These are phyloP conservation scores for Entomobrya multifasciata DNA, from an alignment of 2,888 invertebrate species.

Conservation along the genomic window DNA sequence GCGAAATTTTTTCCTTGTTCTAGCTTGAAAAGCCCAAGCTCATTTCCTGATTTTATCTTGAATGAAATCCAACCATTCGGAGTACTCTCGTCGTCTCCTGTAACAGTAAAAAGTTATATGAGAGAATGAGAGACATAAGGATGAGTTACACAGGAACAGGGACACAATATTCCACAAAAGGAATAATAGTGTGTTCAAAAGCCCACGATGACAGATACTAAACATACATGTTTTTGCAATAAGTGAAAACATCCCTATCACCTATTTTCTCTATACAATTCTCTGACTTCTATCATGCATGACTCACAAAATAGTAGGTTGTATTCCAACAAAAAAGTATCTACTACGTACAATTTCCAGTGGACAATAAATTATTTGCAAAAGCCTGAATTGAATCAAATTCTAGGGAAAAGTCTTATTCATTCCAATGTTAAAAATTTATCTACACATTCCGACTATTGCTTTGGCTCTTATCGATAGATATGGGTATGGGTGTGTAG, in stretches of 20 bases:
- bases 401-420: not conserved
- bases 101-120: conserved; percentile 19
- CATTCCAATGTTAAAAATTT: not conserved
- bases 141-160: conserved; percentile 46
- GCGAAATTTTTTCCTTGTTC: conserved; percentile 83
- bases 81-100: conserved; percentile 87
- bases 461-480: not conserved
- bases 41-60: conserved; percentile 87
- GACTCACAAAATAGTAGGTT: too few relatives aligned
- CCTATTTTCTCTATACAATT: too few relatives aligned
- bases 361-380: conserved; percentile 43
- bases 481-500: too few relatives aligned
- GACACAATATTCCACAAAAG: too few relatives aligned
- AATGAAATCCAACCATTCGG: conserved; percentile 91
- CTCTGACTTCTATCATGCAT: too few relatives aligned
- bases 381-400: not conserved
- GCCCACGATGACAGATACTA: too few relatives aligned
- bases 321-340: too few relatives aligned
- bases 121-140: not conserved
- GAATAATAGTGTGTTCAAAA: too few relatives aligned
- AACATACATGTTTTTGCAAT: too few relatives aligned
- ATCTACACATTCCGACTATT: not conserved
- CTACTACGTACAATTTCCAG: too few relatives aligned
- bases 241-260: too few relatives aligned
- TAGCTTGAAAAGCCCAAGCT: conserved; percentile 83